These are phyloP conservation scores for Coboldia fuscipes DNA, from an alignment of 1,140 invertebrate species.

Conservation along the genomic window DNA sequence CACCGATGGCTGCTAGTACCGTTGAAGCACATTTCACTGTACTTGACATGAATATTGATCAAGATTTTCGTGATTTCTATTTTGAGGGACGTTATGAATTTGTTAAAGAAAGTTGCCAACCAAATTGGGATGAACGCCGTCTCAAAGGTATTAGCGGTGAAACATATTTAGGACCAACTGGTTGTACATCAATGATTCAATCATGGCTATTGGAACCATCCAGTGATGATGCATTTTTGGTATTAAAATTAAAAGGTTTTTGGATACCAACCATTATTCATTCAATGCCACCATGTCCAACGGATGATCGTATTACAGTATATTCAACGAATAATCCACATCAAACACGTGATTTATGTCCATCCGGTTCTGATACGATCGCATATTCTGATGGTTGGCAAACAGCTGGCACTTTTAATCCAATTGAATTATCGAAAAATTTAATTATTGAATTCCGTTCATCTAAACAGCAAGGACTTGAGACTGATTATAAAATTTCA, in stretches of 20 bases:
- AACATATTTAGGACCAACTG: conserved; percentile 21
- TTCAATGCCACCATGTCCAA: conserved; percentile 34
- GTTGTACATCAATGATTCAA: conserved; percentile 20
- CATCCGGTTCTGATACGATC: conserved; percentile 20
- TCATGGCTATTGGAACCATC: conserved; percentile 59
- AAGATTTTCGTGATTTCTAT: conserved; percentile 58
- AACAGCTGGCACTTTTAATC: conserved; percentile 20
- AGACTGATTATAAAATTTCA: conserved; percentile 1
- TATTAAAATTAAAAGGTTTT: conserved; percentile 1
- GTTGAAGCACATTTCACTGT: conserved; percentile 52
- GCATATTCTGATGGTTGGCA: conserved; percentile 9
- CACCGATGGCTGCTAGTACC: conserved; percentile 38
- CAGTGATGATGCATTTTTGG: conserved; percentile 1
- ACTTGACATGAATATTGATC: conserved; percentile 56
- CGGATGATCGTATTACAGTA: conserved; percentile 47
- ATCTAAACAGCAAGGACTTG: neutral
- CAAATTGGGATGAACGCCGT: conserved; percentile 34
- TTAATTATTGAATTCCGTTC: conserved; percentile 1
- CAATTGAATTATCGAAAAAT: conserved; percentile 1
- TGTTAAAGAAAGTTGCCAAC: conserved; percentile 30
- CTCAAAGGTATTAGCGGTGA: conserved; percentile 48
- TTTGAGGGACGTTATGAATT: conserved; percentile 65
- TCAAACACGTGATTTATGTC: conserved; percentile 41
- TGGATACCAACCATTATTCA: conserved; percentile 1
- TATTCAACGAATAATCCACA: conserved; percentile 38